These are phyloP conservation scores for Omphaloscelis lunosa DNA, from an alignment of 2,888 invertebrate species.

Conservation along the genomic window DNA sequence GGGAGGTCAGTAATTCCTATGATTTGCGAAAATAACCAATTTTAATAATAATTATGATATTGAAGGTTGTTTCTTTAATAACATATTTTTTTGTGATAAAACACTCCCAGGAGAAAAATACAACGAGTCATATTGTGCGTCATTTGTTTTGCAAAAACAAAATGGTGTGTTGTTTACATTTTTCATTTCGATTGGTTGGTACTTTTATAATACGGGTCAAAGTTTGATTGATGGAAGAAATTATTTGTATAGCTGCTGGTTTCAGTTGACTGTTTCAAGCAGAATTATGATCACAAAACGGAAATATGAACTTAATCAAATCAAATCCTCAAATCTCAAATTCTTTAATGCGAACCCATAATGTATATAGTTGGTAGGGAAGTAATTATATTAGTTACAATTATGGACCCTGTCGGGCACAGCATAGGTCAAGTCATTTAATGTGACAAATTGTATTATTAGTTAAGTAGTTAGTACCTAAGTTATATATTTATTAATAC, in stretches of 20 bases:
- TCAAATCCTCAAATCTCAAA: too few species aligned
- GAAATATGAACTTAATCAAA: not conserved
- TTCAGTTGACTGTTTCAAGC: not conserved
- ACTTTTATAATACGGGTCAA: not conserved
- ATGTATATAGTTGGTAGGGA: too few species aligned
- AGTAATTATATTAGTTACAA: too few species aligned
- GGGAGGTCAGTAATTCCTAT: constrained; percentile 3
- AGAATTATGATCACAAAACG: not conserved
- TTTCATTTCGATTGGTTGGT: not conserved
- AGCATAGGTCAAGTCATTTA: too few species aligned
- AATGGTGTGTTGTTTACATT: not conserved
- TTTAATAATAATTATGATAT: constrained; percentile 31
- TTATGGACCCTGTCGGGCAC: too few species aligned
- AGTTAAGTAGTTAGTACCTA: too few species aligned
- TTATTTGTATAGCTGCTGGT: not conserved
- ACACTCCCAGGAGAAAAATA: not conserved
- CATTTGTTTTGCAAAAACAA: not conserved
- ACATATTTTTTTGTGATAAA: constrained; percentile 20
- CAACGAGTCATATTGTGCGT: too few species aligned
- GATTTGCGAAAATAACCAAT: constrained; percentile 2
- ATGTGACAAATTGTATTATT: too few species aligned
- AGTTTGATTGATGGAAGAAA: not conserved
- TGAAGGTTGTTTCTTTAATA: constrained; percentile 21
- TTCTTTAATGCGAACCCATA: too few species aligned
- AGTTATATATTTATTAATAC: too few species aligned